Base-by-base conservation (phyloP, 92 coral and sea anemone species). In the Hydrozoanthus gracilis region DNA sequence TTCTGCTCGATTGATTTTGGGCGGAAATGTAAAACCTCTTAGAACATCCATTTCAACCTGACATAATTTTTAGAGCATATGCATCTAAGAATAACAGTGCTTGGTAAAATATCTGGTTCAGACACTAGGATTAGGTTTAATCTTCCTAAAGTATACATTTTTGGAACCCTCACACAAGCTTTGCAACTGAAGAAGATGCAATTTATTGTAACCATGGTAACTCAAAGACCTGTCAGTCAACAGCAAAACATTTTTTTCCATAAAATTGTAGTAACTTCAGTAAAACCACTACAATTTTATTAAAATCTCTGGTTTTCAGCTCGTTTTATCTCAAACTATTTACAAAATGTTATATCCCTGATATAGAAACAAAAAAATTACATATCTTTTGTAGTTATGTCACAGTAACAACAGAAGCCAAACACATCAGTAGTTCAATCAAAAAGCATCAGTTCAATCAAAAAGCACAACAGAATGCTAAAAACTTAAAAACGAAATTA, bases 181-280 rank as follows among this genome's bases (percentile, higher is more conserved):
- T 51, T 51, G 58, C 58, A 51, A 67, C 73, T 67, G 73, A 35
- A 67, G 46, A 67, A 67, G 73, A 67, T 27, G 73, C 73, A 18
- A 20, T 67, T 67, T 67, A 67, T 67, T 6, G 73, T 67, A 69
- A 18, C 73, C 73, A 69, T 69, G 73, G 73, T 69, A 69, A 69
- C 73, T 47, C 73, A 45, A 64, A 64, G 70, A 16, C 70, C 70
- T 64, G 70, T 64, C 70, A 64, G 20, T 17, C 44, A 64, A 64
- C 73, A 8, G 47, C 50, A 27, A 69, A 69, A 18, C 73, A 69
- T 69, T 69, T 69, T 9, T 44, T 44, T 14, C 73, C 73, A 69
- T 10, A 17, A 69, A 69, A 69, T 67, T 67, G 44, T 67, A 67
- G 73, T 67, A 35, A 67, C 73, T 67, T 67, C 48, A 67, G 73